Conservation (phyloP, 92 coral and sea anemone species). For the Epizoanthus illoricatus region DNA sequence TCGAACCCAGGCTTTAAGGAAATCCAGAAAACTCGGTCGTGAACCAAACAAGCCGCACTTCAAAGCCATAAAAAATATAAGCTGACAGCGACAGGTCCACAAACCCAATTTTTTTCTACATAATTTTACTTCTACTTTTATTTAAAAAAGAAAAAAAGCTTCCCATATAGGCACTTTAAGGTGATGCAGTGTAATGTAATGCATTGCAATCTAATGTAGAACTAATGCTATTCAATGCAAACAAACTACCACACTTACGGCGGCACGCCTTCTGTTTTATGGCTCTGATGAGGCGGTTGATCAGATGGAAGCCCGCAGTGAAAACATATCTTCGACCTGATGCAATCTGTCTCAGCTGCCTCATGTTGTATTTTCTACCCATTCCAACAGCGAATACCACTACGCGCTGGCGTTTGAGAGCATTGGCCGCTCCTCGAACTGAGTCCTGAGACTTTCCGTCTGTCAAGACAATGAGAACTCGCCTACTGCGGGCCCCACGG, state of each 20-base stretch:
- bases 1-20: too few species aligned
- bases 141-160: too few species aligned
- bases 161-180: too few species aligned
- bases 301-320: constrained; percentile 59
- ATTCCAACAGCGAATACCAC: constrained; percentile 78
- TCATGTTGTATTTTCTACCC: constrained; percentile 54
- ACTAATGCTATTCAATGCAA: not conserved
- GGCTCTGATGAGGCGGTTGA: constrained; percentile 54
- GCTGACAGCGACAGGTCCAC: too few species aligned
- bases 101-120: too few species aligned
- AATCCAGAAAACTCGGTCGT: too few species aligned
- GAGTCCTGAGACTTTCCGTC: constrained; percentile 84
- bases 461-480: constrained; percentile 68
- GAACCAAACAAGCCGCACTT: too few species aligned
- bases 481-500: constrained; percentile 51
- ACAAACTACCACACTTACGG: constrained; percentile 30
- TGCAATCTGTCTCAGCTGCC: constrained; percentile 70
- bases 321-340: constrained; percentile 66
- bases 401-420: constrained; percentile 55
- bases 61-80: too few species aligned
- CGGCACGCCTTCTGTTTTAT: constrained; percentile 68
- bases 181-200: not conserved
- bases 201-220: not conserved
- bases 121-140: too few species aligned
- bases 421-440: constrained; percentile 62